Evolutionary conservation across 2,888 invertebrate species (phyloP).

Genomic region (Agrochola macilenta): DNA sequence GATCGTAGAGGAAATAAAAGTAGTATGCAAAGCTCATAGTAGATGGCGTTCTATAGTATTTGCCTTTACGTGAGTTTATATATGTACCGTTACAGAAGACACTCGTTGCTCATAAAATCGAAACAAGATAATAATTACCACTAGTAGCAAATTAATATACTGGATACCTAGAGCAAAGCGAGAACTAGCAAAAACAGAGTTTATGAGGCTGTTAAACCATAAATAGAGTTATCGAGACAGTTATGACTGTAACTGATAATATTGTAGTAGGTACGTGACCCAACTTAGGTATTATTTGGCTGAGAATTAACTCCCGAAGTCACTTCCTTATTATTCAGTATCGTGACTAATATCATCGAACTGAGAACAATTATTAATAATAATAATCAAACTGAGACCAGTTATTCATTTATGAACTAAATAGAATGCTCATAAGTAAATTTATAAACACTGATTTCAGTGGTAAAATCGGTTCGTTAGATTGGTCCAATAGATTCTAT

Average conservation of each 20-base stretch:
- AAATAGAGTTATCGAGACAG: constrained; percentile 37
- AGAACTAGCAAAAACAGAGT: background rate
- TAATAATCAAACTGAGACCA: background rate
- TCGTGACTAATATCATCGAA: background rate
- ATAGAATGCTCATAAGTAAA: background rate
- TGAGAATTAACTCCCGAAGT: background rate
- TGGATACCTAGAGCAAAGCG: background rate
- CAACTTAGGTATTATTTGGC: background rate
- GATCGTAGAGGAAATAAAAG: too few relatives aligned
- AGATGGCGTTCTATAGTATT: too few relatives aligned
- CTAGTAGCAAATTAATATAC: background rate
- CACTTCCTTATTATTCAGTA: background rate
- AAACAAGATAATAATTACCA: background rate
- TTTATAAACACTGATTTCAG: background rate
- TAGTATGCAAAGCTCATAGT: too few relatives aligned
- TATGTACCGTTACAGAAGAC: background rate
- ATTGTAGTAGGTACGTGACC: constrained; percentile 26
- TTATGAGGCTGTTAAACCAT: constrained; percentile 10
- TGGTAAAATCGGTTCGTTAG: background rate
- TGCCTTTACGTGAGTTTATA: too few relatives aligned
- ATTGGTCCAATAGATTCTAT: background rate
- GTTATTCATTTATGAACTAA: constrained; percentile 3
- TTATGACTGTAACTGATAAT: constrained; percentile 32
- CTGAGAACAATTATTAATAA: background rate
- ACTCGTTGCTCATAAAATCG: background rate